Percentiles rank a stretch among this genome's conserved stretches.
These are phyloP conservation scores for Sebastes schlegelii DNA, from an alignment of 2,113 vertebrate genomes.

Conservation along the genomic window DNA sequence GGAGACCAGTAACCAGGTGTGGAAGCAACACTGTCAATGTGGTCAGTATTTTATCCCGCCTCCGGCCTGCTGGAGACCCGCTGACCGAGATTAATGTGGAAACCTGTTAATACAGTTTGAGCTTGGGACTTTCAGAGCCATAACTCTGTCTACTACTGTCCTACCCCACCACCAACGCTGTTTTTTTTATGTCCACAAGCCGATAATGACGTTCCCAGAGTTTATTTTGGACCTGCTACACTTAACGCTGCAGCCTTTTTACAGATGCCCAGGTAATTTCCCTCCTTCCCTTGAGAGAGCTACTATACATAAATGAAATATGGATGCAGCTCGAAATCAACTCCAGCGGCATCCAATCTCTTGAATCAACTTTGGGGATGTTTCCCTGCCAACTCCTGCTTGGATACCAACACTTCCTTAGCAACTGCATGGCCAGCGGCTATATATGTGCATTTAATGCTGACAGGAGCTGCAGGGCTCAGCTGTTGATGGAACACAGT, in stretches of 20 bases:
- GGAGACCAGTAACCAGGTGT: slow-evolving; percentile 33
- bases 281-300: slow-evolving; percentile 37
- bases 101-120: slow-evolving; percentile 52
- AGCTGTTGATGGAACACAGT: slow-evolving; percentile 79
- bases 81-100: slow-evolving; percentile 42
- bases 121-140: slow-evolving; percentile 2
- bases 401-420: slow-evolving; percentile 82
- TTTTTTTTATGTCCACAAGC: slow-evolving; percentile 24
- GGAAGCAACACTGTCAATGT: slow-evolving; percentile 24
- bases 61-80: slow-evolving; percentile 14
- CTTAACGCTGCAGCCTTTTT: slow-evolving; percentile 33
- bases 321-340: slow-evolving; percentile 62
- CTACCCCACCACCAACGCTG: neutral
- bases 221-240: slow-evolving; percentile 52
- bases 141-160: slow-evolving; percentile 43
- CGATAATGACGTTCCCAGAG: slow-evolving; percentile 65
- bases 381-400: slow-evolving; percentile 78
- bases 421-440: slow-evolving; percentile 78
- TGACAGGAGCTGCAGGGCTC: slow-evolving; percentile 77
- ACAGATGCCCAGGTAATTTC: slow-evolving; percentile 57
- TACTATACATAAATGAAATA: slow-evolving; percentile 64
- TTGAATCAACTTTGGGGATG: slow-evolving; percentile 75
- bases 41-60: slow-evolving; percentile 23
- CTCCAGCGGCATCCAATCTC: slow-evolving; percentile 71
- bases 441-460: slow-evolving; percentile 75